Percentiles rank a stretch among this genome's conserved stretches.
These are phyloP conservation scores for Anhinga anhinga DNA, from an alignment of 2,113 vertebrate species.

Conservation along the genomic window DNA sequence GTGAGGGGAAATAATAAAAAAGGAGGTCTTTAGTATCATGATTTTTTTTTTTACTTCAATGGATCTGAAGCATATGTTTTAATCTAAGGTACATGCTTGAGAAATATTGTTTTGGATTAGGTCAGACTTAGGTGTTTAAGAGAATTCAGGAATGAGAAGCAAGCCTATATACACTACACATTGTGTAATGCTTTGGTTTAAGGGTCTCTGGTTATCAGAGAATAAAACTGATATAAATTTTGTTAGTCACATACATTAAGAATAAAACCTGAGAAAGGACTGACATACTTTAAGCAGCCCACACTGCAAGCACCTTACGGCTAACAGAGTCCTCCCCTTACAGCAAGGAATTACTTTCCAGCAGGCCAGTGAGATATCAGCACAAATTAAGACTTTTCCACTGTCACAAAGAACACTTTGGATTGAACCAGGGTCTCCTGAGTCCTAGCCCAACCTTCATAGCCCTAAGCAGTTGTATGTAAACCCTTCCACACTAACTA, in stretches of 20 bases:
- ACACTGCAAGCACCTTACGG: background rate
- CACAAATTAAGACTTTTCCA: background rate
- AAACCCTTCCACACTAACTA: background rate
- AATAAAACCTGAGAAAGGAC: background rate
- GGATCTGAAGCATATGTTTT: background rate
- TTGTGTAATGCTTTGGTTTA: background rate
- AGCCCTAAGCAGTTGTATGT: background rate
- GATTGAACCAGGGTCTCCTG: background rate
- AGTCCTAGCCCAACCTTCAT: background rate
- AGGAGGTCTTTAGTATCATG: background rate
- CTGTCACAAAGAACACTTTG: slow-evolving; percentile 13
- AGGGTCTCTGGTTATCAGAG: background rate
- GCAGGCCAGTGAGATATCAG: background rate
- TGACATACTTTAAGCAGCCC: background rate
- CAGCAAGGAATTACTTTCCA: background rate
- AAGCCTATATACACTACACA: accelerated
- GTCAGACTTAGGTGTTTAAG: background rate
- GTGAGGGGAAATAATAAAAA: slow-evolving; percentile 61
- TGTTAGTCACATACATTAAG: background rate
- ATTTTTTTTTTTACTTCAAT: background rate
- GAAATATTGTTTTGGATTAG: background rate
- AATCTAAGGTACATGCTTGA: background rate
- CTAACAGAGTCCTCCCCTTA: background rate
- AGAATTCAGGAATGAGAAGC: background rate
- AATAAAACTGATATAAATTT: background rate